Conservation (phyloP, 2,113 vertebrate genomes). For the Garra rufa region DNA sequence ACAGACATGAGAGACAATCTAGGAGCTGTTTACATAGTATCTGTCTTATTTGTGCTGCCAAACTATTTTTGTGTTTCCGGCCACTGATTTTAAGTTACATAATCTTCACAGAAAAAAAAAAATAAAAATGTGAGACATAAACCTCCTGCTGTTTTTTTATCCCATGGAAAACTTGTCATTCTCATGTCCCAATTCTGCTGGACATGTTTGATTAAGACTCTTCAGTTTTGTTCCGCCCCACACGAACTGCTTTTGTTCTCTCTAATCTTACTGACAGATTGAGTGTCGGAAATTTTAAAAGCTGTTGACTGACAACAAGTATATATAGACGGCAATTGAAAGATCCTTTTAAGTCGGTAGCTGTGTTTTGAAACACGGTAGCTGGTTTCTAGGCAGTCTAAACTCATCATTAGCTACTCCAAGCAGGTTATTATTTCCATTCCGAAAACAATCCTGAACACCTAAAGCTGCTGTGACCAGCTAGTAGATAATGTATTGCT, state of each 20-base stretch:
- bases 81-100: neutral
- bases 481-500: neutral
- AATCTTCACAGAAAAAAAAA: neutral
- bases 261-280: conserved; percentile 47
- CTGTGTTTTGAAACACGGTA: neutral
- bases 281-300: conserved; percentile 27
- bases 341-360: neutral
- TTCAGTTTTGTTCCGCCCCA: conserved; percentile 27
- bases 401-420: neutral
- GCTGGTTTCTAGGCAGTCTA: neutral
- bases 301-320: conserved; percentile 43
- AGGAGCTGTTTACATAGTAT: neutral
- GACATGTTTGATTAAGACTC: conserved; percentile 1
- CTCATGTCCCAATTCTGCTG: conserved; percentile 1
- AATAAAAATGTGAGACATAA: neutral
- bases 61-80: conserved; percentile 22
- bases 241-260: conserved; percentile 29
- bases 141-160: neutral
- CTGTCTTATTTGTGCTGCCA: conserved; percentile 15
- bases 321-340: neutral
- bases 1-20: neutral
- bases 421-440: neutral
- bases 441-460: neutral
- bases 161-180: neutral
- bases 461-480: neutral